A percentile compares a stretch with the other conserved stretches of the same genome.
phyloP scores from a whole-genome alignment of 2,888 invertebrate species.

The Scrobipalpa costella region DNA sequence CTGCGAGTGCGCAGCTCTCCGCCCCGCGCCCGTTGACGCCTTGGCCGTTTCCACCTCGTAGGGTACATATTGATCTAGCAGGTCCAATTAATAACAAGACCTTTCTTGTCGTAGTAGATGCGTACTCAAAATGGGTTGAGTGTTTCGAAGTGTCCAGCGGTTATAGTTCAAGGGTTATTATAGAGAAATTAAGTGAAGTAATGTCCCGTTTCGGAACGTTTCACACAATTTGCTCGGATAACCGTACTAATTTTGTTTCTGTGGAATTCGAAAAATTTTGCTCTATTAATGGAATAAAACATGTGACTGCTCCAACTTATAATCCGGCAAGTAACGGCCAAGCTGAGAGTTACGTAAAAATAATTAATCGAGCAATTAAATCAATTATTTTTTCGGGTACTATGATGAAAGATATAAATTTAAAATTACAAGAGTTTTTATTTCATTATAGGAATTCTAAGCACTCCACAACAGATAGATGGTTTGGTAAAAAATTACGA shows the following conservation, averaged over 20 bases:
- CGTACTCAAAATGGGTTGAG: constrained; percentile 16
- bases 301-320: constrained; percentile 32
- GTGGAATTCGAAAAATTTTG: constrained; percentile 32
- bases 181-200: neutral
- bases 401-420: neutral
- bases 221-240: constrained; percentile 29
- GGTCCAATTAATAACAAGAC: constrained; percentile 15
- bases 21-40: constrained; percentile 12
- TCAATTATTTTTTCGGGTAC: constrained; percentile 13
- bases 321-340: constrained; percentile 32
- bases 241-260: constrained; percentile 30
- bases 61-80: constrained; percentile 11
- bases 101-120: neutral
- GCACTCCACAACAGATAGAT: constrained; percentile 25
- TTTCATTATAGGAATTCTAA: constrained; percentile 27
- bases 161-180: neutral
- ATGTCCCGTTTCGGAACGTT: constrained; percentile 18
- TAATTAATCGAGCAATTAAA: constrained; percentile 17
- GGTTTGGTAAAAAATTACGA: constrained; percentile 26
- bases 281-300: constrained; percentile 31
- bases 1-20: constrained; percentile 6
- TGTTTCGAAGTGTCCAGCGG: too few relatives aligned
- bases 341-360: too few relatives aligned
- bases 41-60: neutral
- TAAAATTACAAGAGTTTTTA: constrained; percentile 22